Percentiles rank a stretch among this genome's conserved stretches.
Evolutionary conservation across 2,113 vertebrate genomes (phyloP).

Genomic region (Tetraodon nigroviridis): DNA sequence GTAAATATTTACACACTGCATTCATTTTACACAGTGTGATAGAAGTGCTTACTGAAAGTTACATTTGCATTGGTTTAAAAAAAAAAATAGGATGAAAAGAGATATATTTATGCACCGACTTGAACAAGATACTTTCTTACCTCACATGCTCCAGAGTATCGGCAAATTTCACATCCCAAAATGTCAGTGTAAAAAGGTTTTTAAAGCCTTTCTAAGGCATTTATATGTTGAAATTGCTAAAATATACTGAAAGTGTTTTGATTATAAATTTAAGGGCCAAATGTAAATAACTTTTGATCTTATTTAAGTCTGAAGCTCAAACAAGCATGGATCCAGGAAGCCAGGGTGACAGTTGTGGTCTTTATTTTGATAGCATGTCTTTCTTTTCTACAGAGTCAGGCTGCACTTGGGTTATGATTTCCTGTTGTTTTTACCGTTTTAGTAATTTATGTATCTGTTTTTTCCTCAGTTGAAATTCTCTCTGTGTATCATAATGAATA

Average conservation of each 20-base stretch:
- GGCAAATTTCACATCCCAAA: no score
- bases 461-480: not conserved
- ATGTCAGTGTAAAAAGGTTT: no score
- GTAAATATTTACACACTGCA: not conserved
- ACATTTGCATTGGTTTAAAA: not conserved
- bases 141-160: no score
- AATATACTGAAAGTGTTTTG: not conserved
- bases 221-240: not conserved
- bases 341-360: no score
- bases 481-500: not conserved
- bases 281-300: not conserved
- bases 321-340: not conserved
- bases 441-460: not conserved
- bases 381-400: no score
- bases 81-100: not conserved
- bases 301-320: not conserved
- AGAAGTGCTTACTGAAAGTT: not conserved
- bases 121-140: no score
- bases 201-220: no score
- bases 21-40: not conserved
- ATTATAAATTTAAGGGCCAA: not conserved
- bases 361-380: no score
- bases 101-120: no score
- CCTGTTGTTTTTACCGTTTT: not conserved
- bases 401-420: not conserved